phyloP scores from a whole-genome alignment of 2,113 vertebrate genomes.

The Sinocyclocheilus maitianheensis region DNA sequence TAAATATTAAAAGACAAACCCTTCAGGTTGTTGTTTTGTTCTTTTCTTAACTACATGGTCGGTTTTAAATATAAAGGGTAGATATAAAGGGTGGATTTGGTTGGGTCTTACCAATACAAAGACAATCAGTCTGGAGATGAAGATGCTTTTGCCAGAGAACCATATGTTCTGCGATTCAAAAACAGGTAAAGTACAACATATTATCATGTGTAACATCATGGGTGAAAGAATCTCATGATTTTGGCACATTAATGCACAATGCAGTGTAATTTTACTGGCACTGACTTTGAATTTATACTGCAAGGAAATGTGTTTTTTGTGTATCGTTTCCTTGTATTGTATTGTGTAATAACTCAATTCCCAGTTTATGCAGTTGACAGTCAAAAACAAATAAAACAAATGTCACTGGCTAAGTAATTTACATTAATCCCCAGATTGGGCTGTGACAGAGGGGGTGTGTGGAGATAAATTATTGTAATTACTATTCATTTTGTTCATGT shows the following conservation, averaged over 20 bases:
- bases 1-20: too few relatives aligned
- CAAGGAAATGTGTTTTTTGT: not conserved
- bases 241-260: not conserved
- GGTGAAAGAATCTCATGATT: not conserved
- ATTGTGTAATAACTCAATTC: not conserved
- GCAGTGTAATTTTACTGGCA: not conserved
- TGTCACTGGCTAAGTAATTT: too few relatives aligned
- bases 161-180: conserved; percentile 75
- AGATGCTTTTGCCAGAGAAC: conserved; percentile 75
- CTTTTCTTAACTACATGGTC: not conserved
- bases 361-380: not conserved
- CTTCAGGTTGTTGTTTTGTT: too few relatives aligned
- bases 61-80: conserved; percentile 63
- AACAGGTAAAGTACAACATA: conserved; percentile 60
- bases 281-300: not conserved
- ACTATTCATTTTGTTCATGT: conserved; percentile 3
- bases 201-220: not conserved
- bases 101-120: conserved; percentile 71
- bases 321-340: not conserved
- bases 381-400: not conserved
- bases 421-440: not conserved
- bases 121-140: conserved; percentile 62
- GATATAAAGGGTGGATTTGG: conserved; percentile 62
- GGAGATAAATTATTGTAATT: not conserved
- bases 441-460: not conserved